phyloP scores from a whole-genome alignment of 1,140 invertebrate species.

The Centruroides sculpturatus region DNA sequence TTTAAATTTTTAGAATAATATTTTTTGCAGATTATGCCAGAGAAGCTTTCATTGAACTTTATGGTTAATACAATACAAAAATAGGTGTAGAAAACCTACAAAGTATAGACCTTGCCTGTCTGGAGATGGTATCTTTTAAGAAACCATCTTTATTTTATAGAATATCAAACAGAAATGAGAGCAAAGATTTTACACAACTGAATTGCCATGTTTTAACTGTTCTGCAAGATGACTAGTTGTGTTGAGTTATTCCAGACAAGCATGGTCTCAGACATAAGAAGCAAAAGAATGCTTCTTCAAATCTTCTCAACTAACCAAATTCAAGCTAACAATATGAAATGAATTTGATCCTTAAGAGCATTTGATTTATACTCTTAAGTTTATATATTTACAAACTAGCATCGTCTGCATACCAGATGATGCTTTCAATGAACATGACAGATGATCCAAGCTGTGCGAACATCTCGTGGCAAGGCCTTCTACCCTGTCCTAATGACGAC shows the following conservation, averaged over 20 bases:
- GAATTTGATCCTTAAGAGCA: no score
- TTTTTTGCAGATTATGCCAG: no score
- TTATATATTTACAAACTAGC: no score
- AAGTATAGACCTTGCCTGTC: slow-evolving; percentile 7
- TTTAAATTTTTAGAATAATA: no score
- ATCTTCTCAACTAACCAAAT: neutral
- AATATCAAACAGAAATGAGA: neutral
- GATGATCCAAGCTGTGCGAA: no score
- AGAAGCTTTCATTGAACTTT: neutral
- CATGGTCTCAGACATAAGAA: neutral
- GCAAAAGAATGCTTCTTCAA: neutral
- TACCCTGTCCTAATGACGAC: no score
- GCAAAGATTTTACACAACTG: neutral
- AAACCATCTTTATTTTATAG: slow-evolving; percentile 1
- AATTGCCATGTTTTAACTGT: neutral
- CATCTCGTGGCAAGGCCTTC: no score
- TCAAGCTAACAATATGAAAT: no score
- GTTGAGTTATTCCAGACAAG: neutral
- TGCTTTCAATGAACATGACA: no score
- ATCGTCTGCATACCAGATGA: no score
- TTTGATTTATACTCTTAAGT: no score
- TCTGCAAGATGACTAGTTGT: neutral
- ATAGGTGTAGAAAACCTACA: slow-evolving; percentile 17
- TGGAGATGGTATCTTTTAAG: slow-evolving; percentile 2
- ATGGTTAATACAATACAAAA: slow-evolving; percentile 12